These are phyloP conservation scores for Acrocephalus scirpaceus DNA, from an alignment of 2,797 vertebrate species.

Conservation along the genomic window DNA sequence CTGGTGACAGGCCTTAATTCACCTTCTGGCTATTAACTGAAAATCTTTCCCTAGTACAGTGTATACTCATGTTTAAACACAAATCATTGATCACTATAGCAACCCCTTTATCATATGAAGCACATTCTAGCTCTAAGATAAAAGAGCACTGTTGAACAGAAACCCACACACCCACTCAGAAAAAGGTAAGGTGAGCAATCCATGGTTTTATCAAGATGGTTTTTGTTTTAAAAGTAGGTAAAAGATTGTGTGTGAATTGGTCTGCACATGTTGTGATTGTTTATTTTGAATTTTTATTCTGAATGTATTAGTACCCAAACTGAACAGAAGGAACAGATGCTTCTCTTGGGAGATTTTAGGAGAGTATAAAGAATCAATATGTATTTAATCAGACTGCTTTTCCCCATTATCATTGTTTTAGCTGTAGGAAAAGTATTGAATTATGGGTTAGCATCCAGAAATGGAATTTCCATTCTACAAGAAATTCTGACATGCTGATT, in stretches of 20 bases:
- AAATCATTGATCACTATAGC: conserved; percentile 77
- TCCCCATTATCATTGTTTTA: not conserved
- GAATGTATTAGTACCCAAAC: conserved; percentile 1
- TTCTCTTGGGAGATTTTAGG: not conserved
- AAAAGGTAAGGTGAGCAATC: conserved; percentile 32
- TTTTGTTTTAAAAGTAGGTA: conserved; percentile 4
- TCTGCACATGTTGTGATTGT: not conserved
- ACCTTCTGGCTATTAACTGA: conserved; percentile 67
- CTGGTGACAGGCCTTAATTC: conserved; percentile 72
- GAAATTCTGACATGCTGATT: not conserved
- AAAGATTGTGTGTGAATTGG: not conserved
- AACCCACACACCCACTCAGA: conserved; percentile 55
- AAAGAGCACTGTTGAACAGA: conserved; percentile 72
- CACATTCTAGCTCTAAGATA: conserved; percentile 60
- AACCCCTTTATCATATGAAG: conserved; percentile 75
- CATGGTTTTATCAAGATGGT: not conserved
- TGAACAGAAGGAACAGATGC: conserved; percentile 28
- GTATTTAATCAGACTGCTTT: conserved; percentile 27
- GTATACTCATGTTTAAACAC: conserved; percentile 79
- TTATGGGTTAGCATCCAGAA: not conserved
- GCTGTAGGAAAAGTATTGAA: not conserved
- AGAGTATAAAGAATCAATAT: conserved; percentile 8
- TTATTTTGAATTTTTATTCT: conserved; percentile 27
- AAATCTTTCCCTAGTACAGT: conserved; percentile 76
- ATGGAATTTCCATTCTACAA: not conserved